Evolutionary conservation across 2,113 vertebrate species (phyloP), one percentile per base, ranked within the genome.

Genomic region (Fulica atra): DNA sequence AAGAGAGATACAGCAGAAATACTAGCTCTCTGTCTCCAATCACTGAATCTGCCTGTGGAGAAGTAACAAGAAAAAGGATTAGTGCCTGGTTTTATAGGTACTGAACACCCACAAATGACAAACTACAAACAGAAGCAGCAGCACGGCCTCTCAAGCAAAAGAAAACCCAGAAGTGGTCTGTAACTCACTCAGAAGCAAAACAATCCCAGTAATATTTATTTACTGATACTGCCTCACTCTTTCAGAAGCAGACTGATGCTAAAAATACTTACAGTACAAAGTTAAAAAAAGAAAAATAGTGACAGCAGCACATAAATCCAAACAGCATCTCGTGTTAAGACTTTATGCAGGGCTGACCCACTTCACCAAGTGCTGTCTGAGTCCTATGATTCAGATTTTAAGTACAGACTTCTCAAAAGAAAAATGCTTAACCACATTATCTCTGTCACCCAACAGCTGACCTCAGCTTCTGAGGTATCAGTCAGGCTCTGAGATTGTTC

Each of bases 271-370:
- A 25, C 48, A 85, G 81, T 29, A 61, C 10, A 60, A 80, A 84
- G 63, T 72, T 69, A 87, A 66, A 92, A 88, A 94, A 92, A 86
- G 56, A 84, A 89, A 56, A 92, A 74, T 7, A 89, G 61, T 57
- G 70, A 91, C 89, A 95, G 51, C 61, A 91, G 18, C 84, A 95
- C 89, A 89, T 78, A 92, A 95, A 95, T 50, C 28, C 54, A 96
- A 91, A 85, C 73, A 72, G 66, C 69, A 60, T 44, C 33, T 79
- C 74, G 24, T 26, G 48, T 57, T 57, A 48, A 46, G 48, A 54
- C 25, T 88, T 46, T 50, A 65, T 11, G 25, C 28, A 46, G 66
- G 8, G 36, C 59, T 82, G 89, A 93, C 84, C 81, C 73, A 82
- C 50, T 95, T 92, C 72, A 79, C 50, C 73, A 57, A 72, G 65